Conservation (phyloP, 1,140 invertebrate species). For the Plodia interpunctella region DNA sequence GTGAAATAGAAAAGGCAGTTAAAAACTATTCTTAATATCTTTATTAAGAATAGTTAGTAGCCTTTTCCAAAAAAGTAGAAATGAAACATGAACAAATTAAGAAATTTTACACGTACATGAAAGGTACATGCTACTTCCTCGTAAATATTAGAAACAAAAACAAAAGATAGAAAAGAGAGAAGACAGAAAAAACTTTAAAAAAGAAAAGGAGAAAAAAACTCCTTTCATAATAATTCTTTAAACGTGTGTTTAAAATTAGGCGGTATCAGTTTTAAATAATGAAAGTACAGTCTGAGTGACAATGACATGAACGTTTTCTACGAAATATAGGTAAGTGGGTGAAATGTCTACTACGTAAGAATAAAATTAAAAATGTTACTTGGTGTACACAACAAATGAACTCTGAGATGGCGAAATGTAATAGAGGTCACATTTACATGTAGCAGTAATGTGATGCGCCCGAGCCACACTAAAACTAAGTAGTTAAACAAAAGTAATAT, state of each 20-base stretch:
- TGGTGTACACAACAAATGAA: conserved; percentile 5
- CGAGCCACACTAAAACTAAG: neutral
- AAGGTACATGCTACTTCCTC: too few species aligned
- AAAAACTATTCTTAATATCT: too few species aligned
- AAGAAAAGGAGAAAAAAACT: too few species aligned
- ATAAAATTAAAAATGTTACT: conserved; percentile 6
- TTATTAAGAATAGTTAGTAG: too few species aligned
- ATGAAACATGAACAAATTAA: too few species aligned
- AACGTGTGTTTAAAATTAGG: neutral
- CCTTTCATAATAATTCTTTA: neutral
- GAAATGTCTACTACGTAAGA: conserved; percentile 7
- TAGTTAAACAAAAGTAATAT: neutral
- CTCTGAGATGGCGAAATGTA: conserved; percentile 5
- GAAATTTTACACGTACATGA: too few species aligned
- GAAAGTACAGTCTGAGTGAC: conserved; percentile 1
- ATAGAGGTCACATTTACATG: conserved; percentile 7
- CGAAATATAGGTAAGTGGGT: conserved; percentile 5
- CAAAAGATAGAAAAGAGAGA: too few species aligned
- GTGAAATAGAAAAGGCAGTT: too few species aligned
- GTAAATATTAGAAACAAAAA: too few species aligned
- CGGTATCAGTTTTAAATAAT: conserved; percentile 3
- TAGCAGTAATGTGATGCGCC: conserved; percentile 1
- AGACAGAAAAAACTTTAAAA: too few species aligned
- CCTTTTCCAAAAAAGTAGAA: too few species aligned
- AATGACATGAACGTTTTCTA: conserved; percentile 6